phyloP scores from a whole-genome alignment of 1,140 invertebrate species.

The Mycetomoellerius zeteki region DNA sequence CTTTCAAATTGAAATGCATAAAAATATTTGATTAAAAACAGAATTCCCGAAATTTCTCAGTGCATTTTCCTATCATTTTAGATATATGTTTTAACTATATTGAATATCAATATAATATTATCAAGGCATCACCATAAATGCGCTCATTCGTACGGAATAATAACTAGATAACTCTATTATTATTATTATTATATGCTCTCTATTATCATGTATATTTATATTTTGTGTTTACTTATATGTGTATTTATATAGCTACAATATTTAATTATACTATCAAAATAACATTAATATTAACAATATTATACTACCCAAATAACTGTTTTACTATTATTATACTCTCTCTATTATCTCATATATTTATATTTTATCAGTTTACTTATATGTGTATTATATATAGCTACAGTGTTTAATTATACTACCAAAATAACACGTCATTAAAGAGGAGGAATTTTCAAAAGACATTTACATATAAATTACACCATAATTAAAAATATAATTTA shows the following conservation, averaged over 20 bases:
- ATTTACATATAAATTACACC: constrained; percentile 31
- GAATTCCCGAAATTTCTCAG: not conserved
- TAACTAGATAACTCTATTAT: not conserved
- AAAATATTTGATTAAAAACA: not conserved
- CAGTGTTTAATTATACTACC: constrained; percentile 11
- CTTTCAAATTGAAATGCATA: not conserved
- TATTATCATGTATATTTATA: constrained; percentile 10
- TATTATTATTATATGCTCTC: not conserved
- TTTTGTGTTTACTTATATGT: not conserved
- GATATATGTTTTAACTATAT: not conserved
- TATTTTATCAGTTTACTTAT: not conserved
- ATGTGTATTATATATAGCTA: not conserved
- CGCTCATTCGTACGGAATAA: not conserved
- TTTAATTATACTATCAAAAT: too few relatives aligned
- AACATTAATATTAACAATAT: too few relatives aligned
- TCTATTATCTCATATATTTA: not conserved
- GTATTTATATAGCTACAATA: not conserved
- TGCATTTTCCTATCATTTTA: not conserved
- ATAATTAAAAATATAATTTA: constrained; percentile 12
- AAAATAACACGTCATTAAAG: constrained; percentile 10
- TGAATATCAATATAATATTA: constrained; percentile 16
- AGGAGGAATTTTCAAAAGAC: constrained; percentile 1
- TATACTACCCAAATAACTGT: too few relatives aligned
- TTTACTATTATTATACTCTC: not conserved
- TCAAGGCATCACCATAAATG: not conserved